These are phyloP conservation scores for Eurytoma californica DNA, from an alignment of 2,888 invertebrate species.

Conservation along the genomic window DNA sequence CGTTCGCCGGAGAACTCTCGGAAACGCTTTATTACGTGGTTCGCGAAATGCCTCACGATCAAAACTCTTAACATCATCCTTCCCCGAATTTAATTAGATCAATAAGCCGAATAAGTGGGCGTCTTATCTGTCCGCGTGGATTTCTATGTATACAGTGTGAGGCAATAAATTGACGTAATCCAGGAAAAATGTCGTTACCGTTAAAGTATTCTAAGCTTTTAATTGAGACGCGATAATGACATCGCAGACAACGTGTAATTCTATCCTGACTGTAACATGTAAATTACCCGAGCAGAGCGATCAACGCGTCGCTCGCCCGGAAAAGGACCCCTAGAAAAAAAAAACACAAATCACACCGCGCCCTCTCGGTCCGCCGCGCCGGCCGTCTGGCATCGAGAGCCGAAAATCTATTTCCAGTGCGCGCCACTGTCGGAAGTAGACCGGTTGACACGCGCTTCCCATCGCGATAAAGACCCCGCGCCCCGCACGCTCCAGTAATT, in stretches of 20 bases:
- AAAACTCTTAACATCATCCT: too few relatives aligned
- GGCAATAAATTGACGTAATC: too few relatives aligned
- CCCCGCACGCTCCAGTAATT: too few relatives aligned
- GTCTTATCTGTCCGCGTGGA: too few relatives aligned
- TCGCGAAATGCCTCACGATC: neutral
- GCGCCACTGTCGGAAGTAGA: constrained; percentile 20
- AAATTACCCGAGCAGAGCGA: neutral
- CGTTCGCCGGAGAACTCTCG: constrained; percentile 13
- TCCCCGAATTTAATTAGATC: too few relatives aligned
- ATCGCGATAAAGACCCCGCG: constrained; percentile 24
- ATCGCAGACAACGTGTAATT: neutral
- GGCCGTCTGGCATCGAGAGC: constrained; percentile 9
- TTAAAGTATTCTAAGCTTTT: too few relatives aligned
- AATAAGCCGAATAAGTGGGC: too few relatives aligned
- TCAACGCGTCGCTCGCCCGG: neutral
- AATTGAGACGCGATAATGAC: too few relatives aligned
- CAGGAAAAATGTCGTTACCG: too few relatives aligned
- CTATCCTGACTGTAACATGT: neutral
- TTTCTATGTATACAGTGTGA: too few relatives aligned
- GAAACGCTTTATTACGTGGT: constrained; percentile 34
- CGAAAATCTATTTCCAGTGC: constrained; percentile 31
- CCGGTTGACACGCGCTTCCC: constrained; percentile 32
- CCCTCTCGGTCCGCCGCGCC: neutral
- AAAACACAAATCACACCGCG: neutral
- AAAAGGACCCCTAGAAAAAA: neutral